Conservation (phyloP, 2,113 vertebrate species). For the Amphiprion ocellaris region DNA sequence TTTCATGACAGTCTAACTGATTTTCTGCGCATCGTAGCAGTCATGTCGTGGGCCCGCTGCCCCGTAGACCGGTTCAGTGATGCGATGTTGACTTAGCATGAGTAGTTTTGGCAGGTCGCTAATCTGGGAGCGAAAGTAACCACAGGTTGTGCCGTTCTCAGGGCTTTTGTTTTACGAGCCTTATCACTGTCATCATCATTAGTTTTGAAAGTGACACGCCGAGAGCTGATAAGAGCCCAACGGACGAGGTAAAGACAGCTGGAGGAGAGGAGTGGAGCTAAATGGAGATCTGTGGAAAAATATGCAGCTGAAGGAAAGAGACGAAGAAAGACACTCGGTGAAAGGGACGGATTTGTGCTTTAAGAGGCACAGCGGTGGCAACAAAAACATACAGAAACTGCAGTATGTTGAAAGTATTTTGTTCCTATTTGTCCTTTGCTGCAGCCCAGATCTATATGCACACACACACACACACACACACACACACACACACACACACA, state of each 20-base stretch:
- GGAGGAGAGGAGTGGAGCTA: neutral
- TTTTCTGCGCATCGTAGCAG: neutral
- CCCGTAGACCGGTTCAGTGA: too few species aligned
- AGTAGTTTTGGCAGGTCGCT: neutral
- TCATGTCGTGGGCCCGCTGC: neutral
- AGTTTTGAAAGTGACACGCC: neutral
- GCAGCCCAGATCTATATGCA: conserved; percentile 14
- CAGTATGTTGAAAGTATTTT: neutral
- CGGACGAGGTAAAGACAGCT: conserved; percentile 6
- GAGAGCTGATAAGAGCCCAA: neutral
- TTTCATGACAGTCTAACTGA: neutral
- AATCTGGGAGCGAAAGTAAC: neutral
- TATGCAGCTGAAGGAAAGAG: neutral
- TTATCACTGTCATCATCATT: conserved; percentile 3
- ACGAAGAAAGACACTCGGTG: neutral
- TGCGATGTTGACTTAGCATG: too few species aligned
- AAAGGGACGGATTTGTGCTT: neutral
- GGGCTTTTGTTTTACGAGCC: conserved; percentile 13
- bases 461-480: conserved; percentile 18
- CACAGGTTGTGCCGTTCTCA: conserved; percentile 18
- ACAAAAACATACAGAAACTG: conserved; percentile 1
- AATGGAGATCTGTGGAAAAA: neutral
- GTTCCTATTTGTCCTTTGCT: conserved; percentile 33
- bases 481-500: too few species aligned
- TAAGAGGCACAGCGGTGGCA: neutral